Conservation (phyloP, 2,888 invertebrate species). For the Stenodema calcarata region DNA sequence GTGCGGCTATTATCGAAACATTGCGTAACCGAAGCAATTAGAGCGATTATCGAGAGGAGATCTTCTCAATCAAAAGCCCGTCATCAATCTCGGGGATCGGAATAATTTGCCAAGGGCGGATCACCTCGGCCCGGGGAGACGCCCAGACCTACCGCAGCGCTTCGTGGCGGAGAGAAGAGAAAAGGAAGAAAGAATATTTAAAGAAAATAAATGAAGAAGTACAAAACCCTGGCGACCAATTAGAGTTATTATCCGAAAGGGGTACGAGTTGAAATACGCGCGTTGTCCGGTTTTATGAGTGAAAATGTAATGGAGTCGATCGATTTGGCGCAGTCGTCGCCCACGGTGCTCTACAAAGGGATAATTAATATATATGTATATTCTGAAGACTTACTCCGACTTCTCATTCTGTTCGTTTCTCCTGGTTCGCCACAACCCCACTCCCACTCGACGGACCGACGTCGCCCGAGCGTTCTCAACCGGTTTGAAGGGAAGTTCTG, state of each 20-base stretch:
- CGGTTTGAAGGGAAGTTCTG: neutral
- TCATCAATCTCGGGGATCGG: conserved; percentile 15
- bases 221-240: neutral
- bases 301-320: conserved; percentile 1
- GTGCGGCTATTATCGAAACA: neutral
- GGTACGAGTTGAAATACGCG: neutral
- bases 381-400: neutral
- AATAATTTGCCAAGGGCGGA: conserved; percentile 25
- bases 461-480: neutral
- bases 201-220: too few species aligned
- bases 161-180: neutral
- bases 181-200: too few species aligned
- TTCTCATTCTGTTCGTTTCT: neutral
- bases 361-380: conserved; percentile 25
- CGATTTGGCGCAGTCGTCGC: neutral
- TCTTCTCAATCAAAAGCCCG: neutral
- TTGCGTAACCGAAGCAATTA: neutral
- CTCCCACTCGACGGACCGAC: neutral
- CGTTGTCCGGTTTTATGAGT: conserved; percentile 10
- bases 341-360: neutral
- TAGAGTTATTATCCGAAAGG: conserved; percentile 20
- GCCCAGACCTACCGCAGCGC: conserved; percentile 22
- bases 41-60: neutral
- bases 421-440: neutral
- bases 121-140: neutral